A percentile compares a stretch with the other conserved stretches of the same genome.
Evolutionary conservation across 2,113 vertebrate genomes (phyloP).

Genomic region (Mola mola): DNA sequence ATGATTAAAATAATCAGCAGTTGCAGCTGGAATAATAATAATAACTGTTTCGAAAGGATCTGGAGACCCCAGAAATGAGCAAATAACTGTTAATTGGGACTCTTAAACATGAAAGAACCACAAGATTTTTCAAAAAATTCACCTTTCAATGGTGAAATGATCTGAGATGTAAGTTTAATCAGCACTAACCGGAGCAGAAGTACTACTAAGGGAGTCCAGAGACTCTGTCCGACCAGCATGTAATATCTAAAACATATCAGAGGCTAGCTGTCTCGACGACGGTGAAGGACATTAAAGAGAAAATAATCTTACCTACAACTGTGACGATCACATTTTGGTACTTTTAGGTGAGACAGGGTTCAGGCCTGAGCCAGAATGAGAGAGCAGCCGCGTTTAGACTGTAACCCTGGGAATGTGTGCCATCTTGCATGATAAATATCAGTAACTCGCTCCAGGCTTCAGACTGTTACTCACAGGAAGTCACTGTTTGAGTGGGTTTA

Average conservation of each 20-base stretch:
- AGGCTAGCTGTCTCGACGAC: no score
- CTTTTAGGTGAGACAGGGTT: background rate
- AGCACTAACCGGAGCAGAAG: background rate
- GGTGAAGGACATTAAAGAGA: background rate
- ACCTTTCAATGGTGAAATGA: background rate
- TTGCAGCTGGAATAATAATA: no score
- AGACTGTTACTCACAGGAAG: constrained; percentile 77
- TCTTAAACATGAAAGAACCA: background rate
- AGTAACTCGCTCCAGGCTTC: constrained; percentile 68
- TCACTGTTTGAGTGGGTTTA: constrained; percentile 72
- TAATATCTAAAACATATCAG: background rate
- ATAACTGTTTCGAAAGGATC: no score
- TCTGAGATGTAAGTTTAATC: background rate
- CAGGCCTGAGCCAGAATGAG: constrained; percentile 17
- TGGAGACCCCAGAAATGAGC: no score
- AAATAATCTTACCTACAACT: constrained; percentile 24
- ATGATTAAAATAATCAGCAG: no score
- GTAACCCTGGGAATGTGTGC: constrained; percentile 58
- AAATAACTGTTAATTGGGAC: no score
- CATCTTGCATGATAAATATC: constrained; percentile 69
- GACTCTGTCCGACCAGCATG: no score
- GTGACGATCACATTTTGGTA: background rate
- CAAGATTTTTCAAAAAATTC: background rate
- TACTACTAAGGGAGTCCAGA: background rate
- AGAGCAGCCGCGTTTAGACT: constrained; percentile 27